A percentile compares a stretch with the other conserved stretches of the same genome.
Conservation (phyloP, 2,113 vertebrate species). For the Myotis lucifugus region DNA sequence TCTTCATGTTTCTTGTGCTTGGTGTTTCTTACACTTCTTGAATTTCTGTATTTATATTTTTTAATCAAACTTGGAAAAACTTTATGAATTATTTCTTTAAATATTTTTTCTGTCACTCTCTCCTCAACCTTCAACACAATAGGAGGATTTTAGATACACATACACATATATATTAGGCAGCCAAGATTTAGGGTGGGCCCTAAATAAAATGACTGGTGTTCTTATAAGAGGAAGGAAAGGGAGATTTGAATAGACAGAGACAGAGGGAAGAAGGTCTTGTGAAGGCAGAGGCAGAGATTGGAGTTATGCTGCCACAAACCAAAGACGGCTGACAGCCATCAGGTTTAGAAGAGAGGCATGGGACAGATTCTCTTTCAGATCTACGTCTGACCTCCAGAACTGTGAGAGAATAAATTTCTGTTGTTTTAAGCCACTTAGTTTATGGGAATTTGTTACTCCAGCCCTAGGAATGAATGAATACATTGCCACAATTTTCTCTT, state of each 20-base stretch:
- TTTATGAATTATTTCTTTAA: not conserved
- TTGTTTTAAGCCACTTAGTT: not conserved
- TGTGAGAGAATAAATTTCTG: not conserved
- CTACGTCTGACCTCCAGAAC: not conserved
- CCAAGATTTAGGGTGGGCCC: not conserved
- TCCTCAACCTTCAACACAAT: not conserved
- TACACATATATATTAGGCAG: not conserved
- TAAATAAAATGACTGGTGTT: not conserved
- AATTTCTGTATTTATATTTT: not conserved
- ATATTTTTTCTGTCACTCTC: not conserved
- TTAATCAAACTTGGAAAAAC: not conserved
- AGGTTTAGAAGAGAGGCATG: not conserved
- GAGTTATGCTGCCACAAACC: not conserved
- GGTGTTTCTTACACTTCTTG: not conserved
- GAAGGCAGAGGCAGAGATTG: not conserved
- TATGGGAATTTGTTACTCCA: not conserved
- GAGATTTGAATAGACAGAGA: not conserved
- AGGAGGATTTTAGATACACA: not conserved
- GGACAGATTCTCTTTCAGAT: not conserved
- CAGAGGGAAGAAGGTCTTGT: not conserved
- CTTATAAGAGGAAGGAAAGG: not conserved
- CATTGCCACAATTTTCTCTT: not conserved
- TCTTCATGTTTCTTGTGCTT: not conserved
- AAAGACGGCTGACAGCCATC: not conserved
- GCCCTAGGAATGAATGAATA: not conserved